Evolutionary conservation across 2,888 invertebrate genomes (phyloP), one percentile per base, ranked within the genome.

Genomic region (Malachius bipustulatus): DNA sequence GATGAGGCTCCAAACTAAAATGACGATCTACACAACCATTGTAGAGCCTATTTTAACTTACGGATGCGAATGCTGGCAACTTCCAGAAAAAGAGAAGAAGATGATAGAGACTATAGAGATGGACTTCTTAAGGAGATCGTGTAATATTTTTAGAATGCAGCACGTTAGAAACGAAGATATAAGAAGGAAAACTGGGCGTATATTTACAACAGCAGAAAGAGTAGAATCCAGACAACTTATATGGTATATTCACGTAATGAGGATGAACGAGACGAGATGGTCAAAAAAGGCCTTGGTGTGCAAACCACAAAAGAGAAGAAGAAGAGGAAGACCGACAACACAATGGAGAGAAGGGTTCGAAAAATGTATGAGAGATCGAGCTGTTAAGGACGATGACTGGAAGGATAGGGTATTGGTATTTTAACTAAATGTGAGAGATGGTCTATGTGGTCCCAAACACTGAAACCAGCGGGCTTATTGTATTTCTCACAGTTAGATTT

Each of bases 61-160:
- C 24, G 24, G n/a, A 6, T 19, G 24, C n/a, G 24, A 8, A 33
- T 36, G 14, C 36, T 16, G 36, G 36, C 36, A 36, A 19, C 32
- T 35, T 15, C 12, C 32, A 15, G 6, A 16, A 12, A 14, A 33
- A 34, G 24, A 28, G 15, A 34, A 16, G 13, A 36, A 32, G 12
- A 34, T 33, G 32, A 29, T 34, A 36, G 36, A 34, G 9, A 29
- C 36, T 4, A 16, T 36, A 12, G 36, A 15, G 26, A 35, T 33
- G 10, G 36, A 36, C 28, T 36, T 36, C 16, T 4, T 36, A 33
- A 19, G 24, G n/a, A 19, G 24, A 19, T 19, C 24, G n/a, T 19
- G 24, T 19, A 19, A 19, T 19, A 19, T 36, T 11, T 36, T 32
- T 9, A 36, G 32, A 16, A 12, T 33, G 13, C 29, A 36, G 26